Evolutionary conservation across 1,140 invertebrate genomes (phyloP).

Genomic region (Ganaspis sp.): DNA sequence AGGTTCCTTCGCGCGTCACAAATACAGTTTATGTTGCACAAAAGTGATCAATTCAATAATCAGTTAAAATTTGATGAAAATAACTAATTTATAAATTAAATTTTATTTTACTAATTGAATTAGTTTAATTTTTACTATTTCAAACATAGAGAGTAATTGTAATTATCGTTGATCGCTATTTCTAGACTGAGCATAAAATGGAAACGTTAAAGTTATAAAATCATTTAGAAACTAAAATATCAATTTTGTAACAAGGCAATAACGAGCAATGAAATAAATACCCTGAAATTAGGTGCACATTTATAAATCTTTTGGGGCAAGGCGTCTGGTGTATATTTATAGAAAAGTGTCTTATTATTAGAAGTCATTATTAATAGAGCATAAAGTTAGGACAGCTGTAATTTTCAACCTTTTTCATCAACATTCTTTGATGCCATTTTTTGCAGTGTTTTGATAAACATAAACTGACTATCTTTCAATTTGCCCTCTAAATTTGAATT

Average conservation of each 20-base stretch:
- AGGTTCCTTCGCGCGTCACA: too few species aligned
- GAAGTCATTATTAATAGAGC: constrained; percentile 61
- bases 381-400: constrained; percentile 48
- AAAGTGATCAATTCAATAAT: too few species aligned
- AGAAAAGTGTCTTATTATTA: constrained; percentile 61
- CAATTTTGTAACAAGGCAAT: constrained; percentile 2
- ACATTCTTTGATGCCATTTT: too few species aligned
- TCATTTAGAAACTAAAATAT: not conserved
- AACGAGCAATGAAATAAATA: not conserved
- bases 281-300: not conserved
- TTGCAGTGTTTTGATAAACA: not conserved
- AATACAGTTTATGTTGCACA: too few species aligned
- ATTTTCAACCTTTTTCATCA: constrained; percentile 45
- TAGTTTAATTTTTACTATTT: too few species aligned
- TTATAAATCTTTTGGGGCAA: constrained; percentile 21
- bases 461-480: not conserved
- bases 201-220: not conserved
- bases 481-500: too few species aligned
- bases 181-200: too few species aligned
- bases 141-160: too few species aligned
- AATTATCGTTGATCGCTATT: too few species aligned
- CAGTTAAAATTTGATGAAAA: too few species aligned
- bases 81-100: too few species aligned
- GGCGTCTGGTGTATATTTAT: constrained; percentile 54
- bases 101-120: too few species aligned